Base-by-base conservation (phyloP, 2,113 vertebrate species). In the Panthera leo region DNA sequence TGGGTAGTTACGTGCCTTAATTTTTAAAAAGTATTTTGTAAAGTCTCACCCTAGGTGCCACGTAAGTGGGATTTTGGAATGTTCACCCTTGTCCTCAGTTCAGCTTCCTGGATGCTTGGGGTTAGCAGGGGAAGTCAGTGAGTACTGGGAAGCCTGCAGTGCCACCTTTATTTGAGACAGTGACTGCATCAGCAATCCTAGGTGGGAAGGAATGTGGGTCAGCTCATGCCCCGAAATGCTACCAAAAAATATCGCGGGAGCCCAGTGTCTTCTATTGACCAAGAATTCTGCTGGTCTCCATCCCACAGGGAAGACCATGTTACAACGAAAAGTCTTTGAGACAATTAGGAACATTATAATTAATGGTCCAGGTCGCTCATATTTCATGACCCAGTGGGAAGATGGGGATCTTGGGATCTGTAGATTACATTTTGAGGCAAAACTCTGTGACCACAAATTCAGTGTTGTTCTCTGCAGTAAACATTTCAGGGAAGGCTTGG, bases 391-490 rank as follows among this genome's bases (percentile, higher is more conserved):
- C 51, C 42, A 95, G 6, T n/a, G 97, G 84, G 58, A 95, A 94
- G 16, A 53, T n/a, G 27, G 93, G 55, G 73, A 96, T 91, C 89
- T 90, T 89, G 0, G 15, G 1, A 7, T 92, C 7, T 83, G 85
- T 83, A 68, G 95, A 97, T 96, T 93, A 97, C 45, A 88, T 96
- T 94, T 86, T 79, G 96, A 98, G 87, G 87, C 95, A 85, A 94
- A 97, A 96, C 55, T 88, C 58, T 42, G 34, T 48, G 89, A 94
- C 98, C 21, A 5, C 87, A 98, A 67, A 90, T 92, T 36, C 0
- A 0, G 11, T 61, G 68, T 12, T 98, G 78, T 97, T 80, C 2
- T 61, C 34, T 1, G 1, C 29, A 51, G 25, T 87, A 95, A 97
- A 97, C 25, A 82, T 53, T 98, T 82, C 68, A 96, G 71, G 63